Base-by-base conservation (phyloP, 2,113 vertebrate genomes). In the Heloderma charlesbogerti region DNA sequence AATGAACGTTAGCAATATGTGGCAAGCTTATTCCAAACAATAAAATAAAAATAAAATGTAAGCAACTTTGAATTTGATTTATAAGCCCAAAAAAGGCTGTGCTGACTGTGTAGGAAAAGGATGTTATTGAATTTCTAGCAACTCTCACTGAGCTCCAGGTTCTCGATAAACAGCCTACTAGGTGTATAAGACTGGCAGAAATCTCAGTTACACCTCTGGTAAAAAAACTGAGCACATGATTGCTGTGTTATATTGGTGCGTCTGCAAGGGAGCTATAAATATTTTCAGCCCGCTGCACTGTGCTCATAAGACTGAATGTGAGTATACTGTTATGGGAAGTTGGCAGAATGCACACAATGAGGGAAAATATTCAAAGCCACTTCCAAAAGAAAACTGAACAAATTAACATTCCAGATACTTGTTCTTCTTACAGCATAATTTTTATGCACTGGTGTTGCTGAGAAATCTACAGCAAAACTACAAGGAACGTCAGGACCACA, bases 351-450 rank as follows among this genome's bases (percentile, higher is more conserved):
- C 40, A 8, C 3, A 88, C 3, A 12, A 88, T 54, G 9, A 60
- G 60, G 80, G 25, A 91, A 93, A 95, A 93, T 43, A 66, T 60
- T 88, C 15, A 88, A 6, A 7, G 80, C 45, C 77, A 69, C 66
- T 95, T 51, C 89, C 45, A 75, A 79, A 92, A 82, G 25, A 89
- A 94, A 87, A 89, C 1, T 40, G 60, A 82, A 45, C 25, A 10
- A 84, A 66, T 91, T 91, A 1, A 89, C 63, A 90, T 91, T 60
- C 79, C 4, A 48, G 18, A 25, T 9, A 2, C 40, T 5, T 67
- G 2, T 2, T 25, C 45, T n/a, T 40, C 63, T 88, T 69, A 31
- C 5, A 34, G 69, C 31, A 37, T 72, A 37, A 40, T 89, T 40
- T 6, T 69, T 40, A 37, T 40, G n/a, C 67, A 45, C 45, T 37